These are phyloP conservation scores for Okapia johnstoni DNA, from an alignment of 2,113 vertebrate species.

Conservation along the genomic window DNA sequence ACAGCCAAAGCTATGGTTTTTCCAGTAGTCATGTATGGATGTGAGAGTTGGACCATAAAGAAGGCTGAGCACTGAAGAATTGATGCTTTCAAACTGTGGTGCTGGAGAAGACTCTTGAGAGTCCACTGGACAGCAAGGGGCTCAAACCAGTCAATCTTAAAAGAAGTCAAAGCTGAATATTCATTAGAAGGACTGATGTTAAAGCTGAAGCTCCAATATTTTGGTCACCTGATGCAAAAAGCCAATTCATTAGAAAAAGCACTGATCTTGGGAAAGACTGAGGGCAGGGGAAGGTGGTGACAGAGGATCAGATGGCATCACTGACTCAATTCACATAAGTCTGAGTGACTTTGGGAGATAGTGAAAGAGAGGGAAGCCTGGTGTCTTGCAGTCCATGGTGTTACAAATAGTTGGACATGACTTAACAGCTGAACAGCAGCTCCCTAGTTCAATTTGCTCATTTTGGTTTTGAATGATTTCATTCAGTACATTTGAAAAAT, in stretches of 20 bases:
- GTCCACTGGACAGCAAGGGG: neutral
- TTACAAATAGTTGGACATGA: neutral
- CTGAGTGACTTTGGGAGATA: neutral
- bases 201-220: neutral
- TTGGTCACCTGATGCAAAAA: neutral
- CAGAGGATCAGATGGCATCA: neutral
- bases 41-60: neutral
- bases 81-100: neutral
- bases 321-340: neutral
- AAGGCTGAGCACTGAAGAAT: neutral
- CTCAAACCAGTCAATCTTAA: neutral
- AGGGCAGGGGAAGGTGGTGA: neutral
- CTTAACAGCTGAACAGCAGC: neutral
- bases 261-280: neutral
- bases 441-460: neutral
- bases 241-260: neutral
- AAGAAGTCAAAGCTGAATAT: neutral
- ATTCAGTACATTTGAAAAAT: neutral
- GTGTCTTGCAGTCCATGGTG: neutral
- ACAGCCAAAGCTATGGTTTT: neutral
- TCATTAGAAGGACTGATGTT: neutral
- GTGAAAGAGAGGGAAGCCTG: neutral
- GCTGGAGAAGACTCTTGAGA: neutral
- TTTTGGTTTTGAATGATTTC: neutral
- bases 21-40: neutral